Percentiles rank a stretch among this genome's conserved stretches.
Evolutionary conservation across 1,140 invertebrate genomes (phyloP).

Genomic region (Melipona quadrifasciata): DNA sequence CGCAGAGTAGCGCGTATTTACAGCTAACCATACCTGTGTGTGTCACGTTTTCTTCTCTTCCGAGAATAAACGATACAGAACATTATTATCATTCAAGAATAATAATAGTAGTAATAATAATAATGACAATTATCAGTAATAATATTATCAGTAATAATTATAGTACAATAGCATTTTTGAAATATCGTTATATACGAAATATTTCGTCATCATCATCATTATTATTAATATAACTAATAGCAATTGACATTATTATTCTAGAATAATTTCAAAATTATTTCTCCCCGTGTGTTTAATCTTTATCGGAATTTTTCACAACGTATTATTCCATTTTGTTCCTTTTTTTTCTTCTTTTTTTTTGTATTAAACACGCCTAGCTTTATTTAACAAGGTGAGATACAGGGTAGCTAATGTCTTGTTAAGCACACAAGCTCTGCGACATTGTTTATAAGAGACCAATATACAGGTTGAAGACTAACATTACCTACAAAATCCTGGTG

Average conservation of each 20-base stretch:
- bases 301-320: slow-evolving; percentile 1
- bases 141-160: not conserved
- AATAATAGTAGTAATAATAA: not conserved
- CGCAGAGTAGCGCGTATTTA: not conserved
- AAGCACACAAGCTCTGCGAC: slow-evolving; percentile 74
- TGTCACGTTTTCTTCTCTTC: not conserved
- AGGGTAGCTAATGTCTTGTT: slow-evolving; percentile 76
- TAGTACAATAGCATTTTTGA: not conserved
- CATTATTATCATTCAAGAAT: not conserved
- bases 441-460: slow-evolving; percentile 68
- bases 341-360: slow-evolving; percentile 48
- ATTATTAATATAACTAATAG: not conserved
- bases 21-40: not conserved
- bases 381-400: slow-evolving; percentile 80
- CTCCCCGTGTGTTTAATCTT: not conserved
- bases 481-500: slow-evolving; percentile 55
- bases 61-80: not conserved
- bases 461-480: slow-evolving; percentile 67
- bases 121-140: not conserved
- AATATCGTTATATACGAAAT: too few relatives aligned
- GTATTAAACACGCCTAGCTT: slow-evolving; percentile 81
- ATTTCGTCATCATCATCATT: too few relatives aligned
- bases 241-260: not conserved
- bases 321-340: slow-evolving; percentile 9
- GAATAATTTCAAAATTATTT: not conserved